Base-by-base conservation (phyloP, 2,888 invertebrate species). In the Cheiracanthium punctorium region DNA sequence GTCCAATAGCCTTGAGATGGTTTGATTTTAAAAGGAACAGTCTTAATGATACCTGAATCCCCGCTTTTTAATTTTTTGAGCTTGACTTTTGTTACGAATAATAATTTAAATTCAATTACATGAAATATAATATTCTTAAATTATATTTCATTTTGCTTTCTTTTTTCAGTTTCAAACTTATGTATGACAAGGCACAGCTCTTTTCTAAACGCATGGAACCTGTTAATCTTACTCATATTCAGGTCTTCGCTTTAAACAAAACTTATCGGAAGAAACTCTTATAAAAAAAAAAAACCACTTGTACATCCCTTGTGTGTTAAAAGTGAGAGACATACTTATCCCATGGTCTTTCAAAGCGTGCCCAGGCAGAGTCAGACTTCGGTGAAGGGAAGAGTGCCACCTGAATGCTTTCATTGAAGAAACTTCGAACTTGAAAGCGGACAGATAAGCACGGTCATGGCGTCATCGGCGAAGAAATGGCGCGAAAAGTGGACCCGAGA, bases 301-400 rank as follows among this genome's bases (percentile, higher is more conserved):
- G 20, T 77, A 37, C 48, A 64, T 52, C 79, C 72, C 82, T 37
- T 58, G 24, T 76, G 28, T 80, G 80, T 82, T 41, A 33, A 67
- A 32, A 70, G 64, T 70, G 70, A 43, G 64, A 75, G 82, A 82
- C 70, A 37, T 1, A 70, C 24, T 70, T 41, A 75, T 77, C 76
- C 82, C 82, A 72, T 41, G 41, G 82, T 82, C 76, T 76, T 82
- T 82, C 82, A 82, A 73, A 48, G 73, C 17, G 72, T 65, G 33
- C 72, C 10, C 71, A 5, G 17, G 64, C 64, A 48, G 70, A 76
- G 24, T 48, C 24, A 24, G 24, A 58, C 58, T 58, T 58, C 37
- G 10, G 4, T 58, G 58, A 24, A 24, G 24, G 58, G 58, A 24
- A 24, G 58, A 58, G 24, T 24, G 24, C 24, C 58, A 7, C 24